Evolutionary conservation across 2,888 invertebrate species (phyloP).

Genomic region (Gasteruption jaculator): DNA sequence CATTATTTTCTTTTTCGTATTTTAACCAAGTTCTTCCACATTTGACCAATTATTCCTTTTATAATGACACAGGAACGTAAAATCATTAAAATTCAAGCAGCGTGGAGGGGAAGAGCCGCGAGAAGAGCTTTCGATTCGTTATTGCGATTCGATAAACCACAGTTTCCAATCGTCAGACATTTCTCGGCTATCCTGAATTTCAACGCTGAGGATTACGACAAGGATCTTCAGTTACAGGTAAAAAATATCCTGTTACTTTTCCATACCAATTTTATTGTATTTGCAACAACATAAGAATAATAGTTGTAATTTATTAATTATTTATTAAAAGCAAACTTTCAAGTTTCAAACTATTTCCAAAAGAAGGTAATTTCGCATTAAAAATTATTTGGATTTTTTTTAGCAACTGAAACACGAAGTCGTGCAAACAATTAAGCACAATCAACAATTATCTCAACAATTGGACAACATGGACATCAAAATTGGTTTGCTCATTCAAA

Average conservation of each 20-base stretch:
- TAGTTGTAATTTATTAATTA: neutral
- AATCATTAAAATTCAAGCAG: slow-evolving; percentile 64
- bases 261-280: neutral
- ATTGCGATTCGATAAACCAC: slow-evolving; percentile 57
- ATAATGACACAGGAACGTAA: slow-evolving; percentile 58
- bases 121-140: slow-evolving; percentile 62
- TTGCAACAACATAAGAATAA: neutral
- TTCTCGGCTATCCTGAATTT: slow-evolving; percentile 69
- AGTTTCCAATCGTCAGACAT: slow-evolving; percentile 59
- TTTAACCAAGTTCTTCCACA: neutral
- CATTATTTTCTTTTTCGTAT: neutral
- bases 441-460: slow-evolving; percentile 68
- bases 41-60: no score
- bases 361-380: no score
- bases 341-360: no score
- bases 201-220: slow-evolving; percentile 68
- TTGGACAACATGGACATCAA: slow-evolving; percentile 74
- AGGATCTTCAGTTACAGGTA: slow-evolving; percentile 63
- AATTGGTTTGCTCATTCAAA: slow-evolving; percentile 76
- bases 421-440: slow-evolving; percentile 68
- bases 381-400: slow-evolving; percentile 19
- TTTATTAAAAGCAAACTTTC: no score
- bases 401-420: slow-evolving; percentile 66
- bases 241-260: slow-evolving; percentile 3
- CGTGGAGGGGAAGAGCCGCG: slow-evolving; percentile 64